Percentiles rank a stretch among this genome's conserved stretches.
phyloP scores from a whole-genome alignment of 2,113 vertebrate genomes.

The Engraulis encrasicolus region DNA sequence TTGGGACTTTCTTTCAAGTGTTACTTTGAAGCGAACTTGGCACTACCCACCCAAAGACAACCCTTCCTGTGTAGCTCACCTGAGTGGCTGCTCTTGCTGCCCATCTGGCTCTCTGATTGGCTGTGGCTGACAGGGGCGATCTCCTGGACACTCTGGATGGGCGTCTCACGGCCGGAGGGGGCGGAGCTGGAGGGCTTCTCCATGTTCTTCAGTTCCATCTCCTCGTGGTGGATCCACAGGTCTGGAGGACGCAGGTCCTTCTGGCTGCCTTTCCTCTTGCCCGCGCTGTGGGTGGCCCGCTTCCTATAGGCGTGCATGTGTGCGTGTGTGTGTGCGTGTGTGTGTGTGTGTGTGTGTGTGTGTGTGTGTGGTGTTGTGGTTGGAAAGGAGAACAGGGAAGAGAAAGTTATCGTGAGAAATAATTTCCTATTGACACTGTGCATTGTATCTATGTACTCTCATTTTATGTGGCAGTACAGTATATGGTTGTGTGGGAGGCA shows the following conservation, averaged over 20 bases:
- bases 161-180: constrained; percentile 78
- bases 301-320: constrained; percentile 79
- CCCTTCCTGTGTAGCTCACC: constrained; percentile 66
- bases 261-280: constrained; percentile 91
- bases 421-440: background rate
- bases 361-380: too few relatives aligned
- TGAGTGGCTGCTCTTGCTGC: constrained; percentile 90
- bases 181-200: constrained; percentile 85
- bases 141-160: constrained; percentile 86
- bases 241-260: constrained; percentile 93
- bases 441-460: background rate
- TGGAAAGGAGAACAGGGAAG: background rate
- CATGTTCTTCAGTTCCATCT: constrained; percentile 97
- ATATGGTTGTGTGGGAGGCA: background rate
- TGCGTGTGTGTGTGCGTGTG: background rate
- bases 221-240: constrained; percentile 96
- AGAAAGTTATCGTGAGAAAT: background rate
- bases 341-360: too few relatives aligned
- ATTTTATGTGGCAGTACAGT: background rate
- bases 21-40: too few relatives aligned
- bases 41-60: too few relatives aligned
- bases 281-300: constrained; percentile 83
- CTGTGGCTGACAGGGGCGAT: constrained; percentile 88
- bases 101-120: constrained; percentile 91
- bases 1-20: too few relatives aligned